Evolutionary conservation across 2,797 vertebrate species (phyloP), one percentile per base, ranked within the genome.

Genomic region (Propithecus perrieri): DNA sequence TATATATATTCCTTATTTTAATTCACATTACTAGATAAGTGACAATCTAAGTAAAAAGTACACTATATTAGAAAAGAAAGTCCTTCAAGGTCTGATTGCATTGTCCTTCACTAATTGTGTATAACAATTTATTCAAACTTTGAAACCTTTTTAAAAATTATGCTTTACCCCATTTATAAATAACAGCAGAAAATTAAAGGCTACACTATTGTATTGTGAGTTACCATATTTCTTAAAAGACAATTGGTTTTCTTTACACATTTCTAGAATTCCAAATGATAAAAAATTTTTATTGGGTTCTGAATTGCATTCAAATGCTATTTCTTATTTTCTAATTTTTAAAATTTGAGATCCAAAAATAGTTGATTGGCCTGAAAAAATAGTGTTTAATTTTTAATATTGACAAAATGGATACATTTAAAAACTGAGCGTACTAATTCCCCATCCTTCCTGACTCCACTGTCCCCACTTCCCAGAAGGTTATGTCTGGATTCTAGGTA

Each of bases 1-100:
- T 61, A 61, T 67, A 48, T 35, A 53, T 59, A 12, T 50, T 74
- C 24, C 14, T 85, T 95, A 67, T 89, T 96, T 94, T 90, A 95
- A 88, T 92, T 95, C 46, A 74, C 18, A 91, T 91, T 96, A 74
- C 69, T 59, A 96, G 85, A 35, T 89, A 97, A 95, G 41, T 94
- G 96, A 94, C 86, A 97, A 92, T 94, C 80, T 86, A 93, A 91
- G 74, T 91, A 88, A 87, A 97, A 98, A 95, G 41, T 50, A 71
- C 1, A 71, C 67, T 88, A 48, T 90, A 95, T 87, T 96, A 93
- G 53, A 83, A 86, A 91, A 93, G 59, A 93, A 96, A 91, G 96
- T 94, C 97, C 96, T 98, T 97, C 97, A 97, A 85, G 35, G 80
- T 95, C 94, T 98, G 96, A 97, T 97, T 97, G 43, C 97, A 89